Base-by-base conservation (phyloP, 2,888 invertebrate genomes). In the Drosophila gaucha region DNA sequence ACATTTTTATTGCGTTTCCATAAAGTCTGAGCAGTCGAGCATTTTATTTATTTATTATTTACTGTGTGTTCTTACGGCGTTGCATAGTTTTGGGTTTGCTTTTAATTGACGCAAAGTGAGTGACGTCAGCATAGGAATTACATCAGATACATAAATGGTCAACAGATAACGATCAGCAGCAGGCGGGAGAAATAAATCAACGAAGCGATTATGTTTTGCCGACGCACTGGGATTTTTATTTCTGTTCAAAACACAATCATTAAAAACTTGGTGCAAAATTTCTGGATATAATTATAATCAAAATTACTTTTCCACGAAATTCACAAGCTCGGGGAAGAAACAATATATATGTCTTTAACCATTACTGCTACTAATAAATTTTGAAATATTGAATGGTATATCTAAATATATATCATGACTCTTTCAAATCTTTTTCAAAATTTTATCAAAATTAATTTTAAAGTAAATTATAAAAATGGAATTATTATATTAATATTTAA, bases 91-190 rank as follows among this genome's bases (percentile, higher is more conserved):
- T 58, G 14, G 63, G 52, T 47, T 51, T 49, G 44, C 30, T 60
- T 64, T 55, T 77, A 58, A 74, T 67, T 78, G 50, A 67, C 66
- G 54, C 63, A 67, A 76, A 75, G 71, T 67, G 72, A 72, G 77
- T 78, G 87, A 87, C 75, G 74, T 86, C 70, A 88, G 79, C 87
- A 69, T 66, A 76, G 74, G 80, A 80, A 86, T 89, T 88, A 79
- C 87, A 85, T 89, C 89, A 89, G 57, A 20, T 51, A 68, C 72
- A 65, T 65, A 73, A 79, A 73, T 67, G 71, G 75, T 39, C 58
- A 67, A 9, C 33, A 24, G 41, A 44, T 22, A 49, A 44, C 16
- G 30, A 51, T n/a, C n/a, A n/a, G n/a, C n/a, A n/a, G n/a, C 35
- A 55, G 20, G 36, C 47, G 30, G 31, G 24, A 44, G 26, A 44